These are phyloP conservation scores for Spodoptera littoralis DNA, from an alignment of 2,888 invertebrate species.

Conservation along the genomic window DNA sequence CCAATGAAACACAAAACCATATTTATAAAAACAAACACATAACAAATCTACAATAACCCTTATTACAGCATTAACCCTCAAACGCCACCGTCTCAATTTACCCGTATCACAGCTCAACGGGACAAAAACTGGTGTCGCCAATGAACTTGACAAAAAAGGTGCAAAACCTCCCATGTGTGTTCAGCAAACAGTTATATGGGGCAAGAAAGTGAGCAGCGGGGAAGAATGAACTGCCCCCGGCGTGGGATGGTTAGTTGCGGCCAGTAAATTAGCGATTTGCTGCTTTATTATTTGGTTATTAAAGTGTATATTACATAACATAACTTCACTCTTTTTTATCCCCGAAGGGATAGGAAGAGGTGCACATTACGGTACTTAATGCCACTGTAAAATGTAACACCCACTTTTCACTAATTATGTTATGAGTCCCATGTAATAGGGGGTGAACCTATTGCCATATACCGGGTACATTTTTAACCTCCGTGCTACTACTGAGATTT, in stretches of 20 bases:
- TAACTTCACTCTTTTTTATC: no score
- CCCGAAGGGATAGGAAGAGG: no score
- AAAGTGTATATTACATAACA: no score
- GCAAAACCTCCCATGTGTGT: constrained; percentile 44
- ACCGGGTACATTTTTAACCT: no score
- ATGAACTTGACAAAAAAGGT: constrained; percentile 42
- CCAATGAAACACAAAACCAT: no score
- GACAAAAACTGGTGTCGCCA: constrained; percentile 46
- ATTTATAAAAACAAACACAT: background rate
- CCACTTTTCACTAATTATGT: no score
- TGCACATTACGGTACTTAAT: no score
- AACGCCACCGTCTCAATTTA: constrained; percentile 26
- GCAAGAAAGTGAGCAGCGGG: constrained; percentile 53
- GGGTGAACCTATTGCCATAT: no score
- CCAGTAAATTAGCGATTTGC: constrained; percentile 26
- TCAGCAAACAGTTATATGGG: constrained; percentile 48
- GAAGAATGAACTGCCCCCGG: constrained; percentile 50
- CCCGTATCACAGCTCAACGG: constrained; percentile 6
- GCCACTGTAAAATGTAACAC: no score
- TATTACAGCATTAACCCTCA: constrained; percentile 7
- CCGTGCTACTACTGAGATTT: no score
- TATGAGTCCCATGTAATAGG: no score
- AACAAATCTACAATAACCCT: constrained; percentile 5
- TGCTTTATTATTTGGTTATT: no score
- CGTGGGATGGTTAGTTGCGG: constrained; percentile 38